Evolutionary conservation across 1,140 invertebrate species (phyloP), one percentile per base, ranked within the genome.

Genomic region (Drosophila tristis): DNA sequence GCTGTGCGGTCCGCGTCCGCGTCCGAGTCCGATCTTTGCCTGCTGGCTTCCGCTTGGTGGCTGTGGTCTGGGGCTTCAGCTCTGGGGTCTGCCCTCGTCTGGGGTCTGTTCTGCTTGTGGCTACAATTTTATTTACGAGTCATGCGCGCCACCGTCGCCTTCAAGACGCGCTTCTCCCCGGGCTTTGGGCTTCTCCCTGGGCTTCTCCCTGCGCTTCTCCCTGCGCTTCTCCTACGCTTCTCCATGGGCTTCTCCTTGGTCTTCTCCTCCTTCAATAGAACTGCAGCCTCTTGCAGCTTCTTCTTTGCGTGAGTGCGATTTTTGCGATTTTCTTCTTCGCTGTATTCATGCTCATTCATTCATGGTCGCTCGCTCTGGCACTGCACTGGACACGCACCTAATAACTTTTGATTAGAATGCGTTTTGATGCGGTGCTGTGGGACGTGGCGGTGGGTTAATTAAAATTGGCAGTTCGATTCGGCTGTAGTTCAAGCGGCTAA

Each of bases 101-200:
- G 6, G 51, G 7, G 15, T n/a, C 55, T 57, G 45, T 48, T 61
- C 16, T 81, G 59, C 64, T 85, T 61, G 80, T 86, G 75, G 74
- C 86, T 68, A 90, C 87, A 90, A 90, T 90, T 90, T 90, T 90
- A 90, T 90, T 90, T 90, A 90, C 87, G 87, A 90, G 78, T 90
- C 87, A 87, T 90, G 84, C 76, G 64, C 80, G 66, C 63, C 47
- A 79, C 35, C 71, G 73, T 86, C 77, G 81, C 81, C 78, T 86
- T 55, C n/a, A 42, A 78, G 78, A 82, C 74, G 84, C 56, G 31
- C 4, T 13, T 39, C 35, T 39, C 11, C 23, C 1, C 2, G 23
- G 23, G 23, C 23, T n/a, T 16, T 16, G 16, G 16, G 16, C 23
- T 23, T 23, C 2, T 23, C 23, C 23, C 23, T 23, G 23, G 23